Base-by-base conservation (phyloP, 2,797 vertebrate genomes). In the Sebastes umbrosus region DNA sequence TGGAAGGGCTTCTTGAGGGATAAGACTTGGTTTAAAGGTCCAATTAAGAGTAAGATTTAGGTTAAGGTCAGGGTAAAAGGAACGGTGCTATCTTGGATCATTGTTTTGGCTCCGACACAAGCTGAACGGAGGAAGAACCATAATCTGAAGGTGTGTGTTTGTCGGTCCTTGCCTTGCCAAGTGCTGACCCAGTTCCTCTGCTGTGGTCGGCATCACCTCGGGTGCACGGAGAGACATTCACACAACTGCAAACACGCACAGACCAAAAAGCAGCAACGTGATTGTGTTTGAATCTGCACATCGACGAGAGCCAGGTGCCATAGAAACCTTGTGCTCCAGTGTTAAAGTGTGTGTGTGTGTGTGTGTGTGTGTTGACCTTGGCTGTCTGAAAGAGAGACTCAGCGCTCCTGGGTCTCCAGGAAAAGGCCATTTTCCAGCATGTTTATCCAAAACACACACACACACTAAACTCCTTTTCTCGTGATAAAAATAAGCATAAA, bases 181-280 rank as follows among this genome's bases (percentile, higher is more conserved):
- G n/a, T 77, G 75, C 46, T 85, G 89, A 92, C 87, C 85, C 73
- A 88, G 60, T 91, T 93, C 87, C 69, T 68, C 29, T 59, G 75
- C 86, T 79, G 73, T 50, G 80, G 27, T 71, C 91, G 86, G 84
- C 84, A 88, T 84, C 79, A 79, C 73, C 55, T 36, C 18, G 0
- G 31, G 24, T 60, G 75, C 73, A 89, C 73, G 87, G 74, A 79
- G 55, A 57, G 55, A 29, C 82, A 73, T 80, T 84, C 72, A 90
- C 67, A 58, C 71, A 31, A 18, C 66, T 63, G 39, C 79, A 82
- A 76, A 78, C 52, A 65, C 73, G 68, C 54, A 62, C 58, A 54
- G 18, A 79, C 31, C 62, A 43, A 66, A 55, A 50, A 58, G 36
- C 63, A 62, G 72, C 73, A 73, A 70, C 14, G 18, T 73, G 80